These are phyloP conservation scores for Salvator merianae DNA, from an alignment of 2,113 vertebrate species.

Conservation along the genomic window DNA sequence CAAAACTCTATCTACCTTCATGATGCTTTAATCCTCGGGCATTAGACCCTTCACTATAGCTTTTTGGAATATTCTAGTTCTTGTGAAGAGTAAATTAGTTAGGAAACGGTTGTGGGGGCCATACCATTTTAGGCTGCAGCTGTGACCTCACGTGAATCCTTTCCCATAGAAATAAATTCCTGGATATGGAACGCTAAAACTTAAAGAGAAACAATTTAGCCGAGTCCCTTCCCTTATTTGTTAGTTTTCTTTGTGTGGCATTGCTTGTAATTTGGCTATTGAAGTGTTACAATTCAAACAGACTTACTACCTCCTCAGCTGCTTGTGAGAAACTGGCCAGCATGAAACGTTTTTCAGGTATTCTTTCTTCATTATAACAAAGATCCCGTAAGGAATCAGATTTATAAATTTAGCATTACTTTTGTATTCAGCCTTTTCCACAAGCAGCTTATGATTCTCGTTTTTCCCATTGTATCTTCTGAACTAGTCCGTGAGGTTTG, in stretches of 20 bases:
- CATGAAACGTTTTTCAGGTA: too few species aligned
- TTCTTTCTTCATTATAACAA: too few species aligned
- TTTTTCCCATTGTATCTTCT: too few species aligned
- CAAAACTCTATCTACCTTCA: neutral
- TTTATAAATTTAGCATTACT: too few species aligned
- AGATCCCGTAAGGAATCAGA: too few species aligned
- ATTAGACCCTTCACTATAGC: neutral
- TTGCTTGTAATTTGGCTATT: neutral
- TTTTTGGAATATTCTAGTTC: neutral
- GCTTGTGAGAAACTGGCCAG: too few species aligned
- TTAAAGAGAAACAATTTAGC: neutral
- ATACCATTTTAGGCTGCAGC: neutral
- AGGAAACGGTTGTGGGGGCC: neutral
- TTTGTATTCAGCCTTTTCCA: too few species aligned
- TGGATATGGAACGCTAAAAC: neutral
- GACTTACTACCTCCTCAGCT: too few species aligned
- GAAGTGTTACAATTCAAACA: neutral
- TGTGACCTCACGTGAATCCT: neutral
- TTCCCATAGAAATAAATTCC: neutral
- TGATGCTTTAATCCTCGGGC: neutral
- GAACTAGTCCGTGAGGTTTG: too few species aligned
- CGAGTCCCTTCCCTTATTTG: neutral
- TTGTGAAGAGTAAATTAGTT: neutral
- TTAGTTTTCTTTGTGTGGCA: neutral
- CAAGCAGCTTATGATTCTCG: too few species aligned